These are phyloP conservation scores for Craterocephalus amniculus DNA, from an alignment of 2,797 vertebrate genomes.

Conservation along the genomic window DNA sequence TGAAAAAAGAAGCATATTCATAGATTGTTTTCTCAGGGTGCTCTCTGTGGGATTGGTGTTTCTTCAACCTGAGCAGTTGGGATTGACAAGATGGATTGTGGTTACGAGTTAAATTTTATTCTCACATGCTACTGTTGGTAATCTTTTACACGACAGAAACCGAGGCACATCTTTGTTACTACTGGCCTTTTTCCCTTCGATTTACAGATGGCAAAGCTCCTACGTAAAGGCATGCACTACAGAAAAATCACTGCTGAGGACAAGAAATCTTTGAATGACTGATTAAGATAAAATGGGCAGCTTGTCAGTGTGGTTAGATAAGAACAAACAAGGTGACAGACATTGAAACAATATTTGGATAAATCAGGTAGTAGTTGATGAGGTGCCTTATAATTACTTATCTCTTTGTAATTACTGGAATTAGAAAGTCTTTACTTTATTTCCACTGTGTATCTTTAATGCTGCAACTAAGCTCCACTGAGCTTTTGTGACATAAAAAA, in stretches of 20 bases:
- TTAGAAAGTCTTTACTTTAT: background rate
- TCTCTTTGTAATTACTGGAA: background rate
- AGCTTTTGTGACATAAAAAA: background rate
- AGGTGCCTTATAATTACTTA: background rate
- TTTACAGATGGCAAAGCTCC: background rate
- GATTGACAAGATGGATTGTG: background rate
- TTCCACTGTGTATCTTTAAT: background rate
- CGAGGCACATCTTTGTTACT: background rate
- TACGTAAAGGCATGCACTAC: background rate
- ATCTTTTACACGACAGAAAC: background rate
- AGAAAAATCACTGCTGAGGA: slow-evolving; percentile 18
- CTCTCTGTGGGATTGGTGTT: background rate
- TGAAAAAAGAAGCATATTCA: background rate
- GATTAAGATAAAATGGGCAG: no score
- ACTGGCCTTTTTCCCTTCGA: background rate
- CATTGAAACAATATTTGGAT: background rate
- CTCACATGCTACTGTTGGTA: background rate
- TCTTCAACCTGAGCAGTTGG: background rate
- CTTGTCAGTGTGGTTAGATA: background rate
- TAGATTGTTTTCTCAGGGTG: background rate
- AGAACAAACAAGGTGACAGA: slow-evolving; percentile 10
- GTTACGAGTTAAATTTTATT: background rate
- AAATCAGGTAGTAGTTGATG: background rate
- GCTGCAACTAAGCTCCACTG: background rate
- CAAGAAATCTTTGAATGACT: background rate